phyloP scores from a whole-genome alignment of 2,113 vertebrate genomes.

The Rhinolophus sinicus region DNA sequence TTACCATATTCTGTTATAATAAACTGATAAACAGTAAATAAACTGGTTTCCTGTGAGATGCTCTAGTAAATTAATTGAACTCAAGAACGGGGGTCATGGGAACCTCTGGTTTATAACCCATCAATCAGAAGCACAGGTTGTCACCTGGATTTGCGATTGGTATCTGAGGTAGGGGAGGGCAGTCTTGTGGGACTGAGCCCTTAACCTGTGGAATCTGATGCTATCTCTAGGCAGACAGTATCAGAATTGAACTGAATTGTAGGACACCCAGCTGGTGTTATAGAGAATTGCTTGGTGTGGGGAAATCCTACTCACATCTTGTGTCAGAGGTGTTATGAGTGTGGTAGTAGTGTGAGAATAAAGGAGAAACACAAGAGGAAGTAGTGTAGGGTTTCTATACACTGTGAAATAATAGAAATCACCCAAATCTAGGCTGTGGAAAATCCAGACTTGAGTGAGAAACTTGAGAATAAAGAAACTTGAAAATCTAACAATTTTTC shows the following conservation, averaged over 20 bases:
- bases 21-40: background rate
- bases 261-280: background rate
- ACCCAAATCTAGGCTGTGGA: background rate
- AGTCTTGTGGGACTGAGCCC: background rate
- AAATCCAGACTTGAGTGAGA: background rate
- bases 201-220: background rate
- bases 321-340: background rate
- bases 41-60: background rate
- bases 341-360: background rate
- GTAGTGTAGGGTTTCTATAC: background rate
- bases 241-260: background rate
- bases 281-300: background rate
- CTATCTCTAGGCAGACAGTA: background rate
- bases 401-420: too few species aligned
- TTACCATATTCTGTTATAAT: background rate
- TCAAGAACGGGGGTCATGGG: accelerated
- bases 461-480: background rate
- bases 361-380: background rate
- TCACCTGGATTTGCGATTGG: background rate
- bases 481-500: background rate
- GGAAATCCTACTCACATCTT: accelerated
- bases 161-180: background rate
- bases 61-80: background rate
- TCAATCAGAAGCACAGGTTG: background rate
- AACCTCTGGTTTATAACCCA: too few species aligned